Evolutionary conservation across 2,113 vertebrate genomes (phyloP).

Genomic region (Pangasianodon hypophthalmus): DNA sequence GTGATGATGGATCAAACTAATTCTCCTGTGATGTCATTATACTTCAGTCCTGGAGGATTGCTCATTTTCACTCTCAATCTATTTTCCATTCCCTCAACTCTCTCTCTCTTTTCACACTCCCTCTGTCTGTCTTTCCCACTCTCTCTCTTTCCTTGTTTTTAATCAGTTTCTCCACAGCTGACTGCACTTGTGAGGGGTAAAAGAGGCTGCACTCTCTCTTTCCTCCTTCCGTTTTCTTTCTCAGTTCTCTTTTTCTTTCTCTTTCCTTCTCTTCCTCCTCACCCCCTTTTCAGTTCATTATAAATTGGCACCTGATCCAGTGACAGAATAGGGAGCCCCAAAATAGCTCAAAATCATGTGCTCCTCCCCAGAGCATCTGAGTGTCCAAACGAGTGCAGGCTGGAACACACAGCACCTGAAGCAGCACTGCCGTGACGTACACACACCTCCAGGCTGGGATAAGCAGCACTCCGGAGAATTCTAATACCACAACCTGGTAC

Average conservation of each 20-base stretch:
- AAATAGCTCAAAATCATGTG: constrained; percentile 65
- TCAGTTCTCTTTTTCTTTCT: constrained; percentile 38
- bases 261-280: constrained; percentile 41
- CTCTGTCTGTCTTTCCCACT: neutral
- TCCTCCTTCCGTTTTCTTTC: constrained; percentile 52
- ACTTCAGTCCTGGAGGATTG: constrained; percentile 36
- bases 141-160: constrained; percentile 46
- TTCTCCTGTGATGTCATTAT: constrained; percentile 43
- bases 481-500: neutral
- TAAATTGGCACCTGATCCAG: constrained; percentile 70
- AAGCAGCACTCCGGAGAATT: neutral
- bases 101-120: neutral
- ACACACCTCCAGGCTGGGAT: neutral
- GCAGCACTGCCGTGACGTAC: constrained; percentile 12
- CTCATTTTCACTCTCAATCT: constrained; percentile 27
- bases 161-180: constrained; percentile 57
- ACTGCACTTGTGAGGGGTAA: constrained; percentile 48
- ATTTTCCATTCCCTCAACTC: constrained; percentile 16
- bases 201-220: constrained; percentile 42
- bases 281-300: constrained; percentile 56
- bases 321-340: constrained; percentile 60
- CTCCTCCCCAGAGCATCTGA: constrained; percentile 49
- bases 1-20: constrained; percentile 45
- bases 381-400: constrained; percentile 30
- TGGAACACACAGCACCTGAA: constrained; percentile 48